A percentile compares a stretch with the other conserved stretches of the same genome.
These are phyloP conservation scores for Heliconius melpomene DNA, from an alignment of 1,140 invertebrate genomes.

Conservation along the genomic window DNA sequence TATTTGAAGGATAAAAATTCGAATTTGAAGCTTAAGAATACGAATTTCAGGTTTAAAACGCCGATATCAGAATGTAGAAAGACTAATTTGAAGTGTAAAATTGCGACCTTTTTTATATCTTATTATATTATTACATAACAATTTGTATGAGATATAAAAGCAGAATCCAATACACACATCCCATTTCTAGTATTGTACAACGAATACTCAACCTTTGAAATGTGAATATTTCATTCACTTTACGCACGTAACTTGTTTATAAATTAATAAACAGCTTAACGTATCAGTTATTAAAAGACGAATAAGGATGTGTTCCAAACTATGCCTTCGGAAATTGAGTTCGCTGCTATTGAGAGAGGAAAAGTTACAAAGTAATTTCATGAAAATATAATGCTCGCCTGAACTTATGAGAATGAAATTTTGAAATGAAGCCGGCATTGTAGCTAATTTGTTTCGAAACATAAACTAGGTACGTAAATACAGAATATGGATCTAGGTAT, in stretches of 20 bases:
- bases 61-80: too few species aligned
- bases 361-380: conserved; percentile 76
- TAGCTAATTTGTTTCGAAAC: conserved; percentile 27
- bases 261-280: conserved; percentile 46
- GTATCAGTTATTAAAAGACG: conserved; percentile 61
- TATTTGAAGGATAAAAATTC: too few species aligned
- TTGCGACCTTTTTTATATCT: too few species aligned
- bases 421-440: conserved; percentile 51
- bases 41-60: too few species aligned
- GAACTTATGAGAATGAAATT: conserved; percentile 74
- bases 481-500: not conserved
- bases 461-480: conserved; percentile 15
- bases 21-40: too few species aligned
- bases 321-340: conserved; percentile 71
- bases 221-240: not conserved
- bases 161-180: too few species aligned
- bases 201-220: not conserved
- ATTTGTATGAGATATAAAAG: too few species aligned
- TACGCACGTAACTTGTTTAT: conserved; percentile 26
- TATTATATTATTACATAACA: too few species aligned
- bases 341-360: conserved; percentile 67
- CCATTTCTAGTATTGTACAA: too few species aligned
- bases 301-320: conserved; percentile 66
- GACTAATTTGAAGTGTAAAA: too few species aligned
- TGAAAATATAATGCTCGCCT: conserved; percentile 74